Conservation (phyloP, 2,888 invertebrate species). For the Ormyrus nitidulus region DNA sequence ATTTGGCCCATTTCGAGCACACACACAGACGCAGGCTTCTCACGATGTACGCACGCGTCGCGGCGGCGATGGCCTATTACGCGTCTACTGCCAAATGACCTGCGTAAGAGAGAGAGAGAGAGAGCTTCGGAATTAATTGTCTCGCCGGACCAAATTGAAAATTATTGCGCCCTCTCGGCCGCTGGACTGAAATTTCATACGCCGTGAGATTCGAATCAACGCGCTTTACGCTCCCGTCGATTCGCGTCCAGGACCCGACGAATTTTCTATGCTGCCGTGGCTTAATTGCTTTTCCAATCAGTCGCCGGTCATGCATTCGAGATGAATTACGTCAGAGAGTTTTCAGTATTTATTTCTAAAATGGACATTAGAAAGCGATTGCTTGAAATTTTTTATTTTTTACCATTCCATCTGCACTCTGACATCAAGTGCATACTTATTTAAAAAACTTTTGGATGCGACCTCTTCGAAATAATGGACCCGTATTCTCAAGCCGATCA, state of each 20-base stretch:
- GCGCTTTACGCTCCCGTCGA: constrained; percentile 21
- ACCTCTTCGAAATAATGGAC: constrained; percentile 25
- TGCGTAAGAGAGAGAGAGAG: not conserved
- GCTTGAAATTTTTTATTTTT: no score
- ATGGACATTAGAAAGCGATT: no score
- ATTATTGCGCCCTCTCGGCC: constrained; percentile 34
- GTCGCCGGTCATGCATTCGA: no score
- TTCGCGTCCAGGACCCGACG: not conserved
- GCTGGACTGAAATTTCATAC: constrained; percentile 16
- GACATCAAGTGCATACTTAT: not conserved
- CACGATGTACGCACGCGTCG: not conserved
- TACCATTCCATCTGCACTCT: no score
- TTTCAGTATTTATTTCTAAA: no score
- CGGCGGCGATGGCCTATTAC: not conserved
- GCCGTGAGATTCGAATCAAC: constrained; percentile 29
- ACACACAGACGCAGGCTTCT: not conserved
- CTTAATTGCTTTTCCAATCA: no score
- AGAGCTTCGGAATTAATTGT: constrained; percentile 39
- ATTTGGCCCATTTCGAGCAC: constrained; percentile 56
- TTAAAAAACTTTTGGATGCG: not conserved
- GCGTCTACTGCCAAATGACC: constrained; percentile 28
- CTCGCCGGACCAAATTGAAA: constrained; percentile 42
- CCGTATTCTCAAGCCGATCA: constrained; percentile 26
- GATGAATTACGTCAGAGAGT: no score
- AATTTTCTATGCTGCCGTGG: no score